These are phyloP conservation scores for Hyposoter dolosus DNA, from an alignment of 2,888 invertebrate genomes.

Conservation along the genomic window DNA sequence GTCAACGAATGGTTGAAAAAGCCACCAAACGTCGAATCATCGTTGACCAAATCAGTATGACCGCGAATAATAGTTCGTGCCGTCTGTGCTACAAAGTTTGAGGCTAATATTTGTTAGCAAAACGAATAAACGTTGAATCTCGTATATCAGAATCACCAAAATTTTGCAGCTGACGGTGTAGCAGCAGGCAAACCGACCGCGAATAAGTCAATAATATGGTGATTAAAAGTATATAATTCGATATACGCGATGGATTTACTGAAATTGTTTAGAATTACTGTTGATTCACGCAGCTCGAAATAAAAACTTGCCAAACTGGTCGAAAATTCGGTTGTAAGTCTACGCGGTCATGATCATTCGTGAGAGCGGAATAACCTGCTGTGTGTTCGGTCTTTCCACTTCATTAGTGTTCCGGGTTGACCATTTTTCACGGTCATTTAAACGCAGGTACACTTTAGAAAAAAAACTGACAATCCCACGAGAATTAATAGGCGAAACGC, in stretches of 20 bases:
- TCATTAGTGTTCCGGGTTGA: neutral
- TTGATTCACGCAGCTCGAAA: neutral
- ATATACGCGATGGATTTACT: neutral
- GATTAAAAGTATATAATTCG: neutral
- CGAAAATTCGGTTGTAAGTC: neutral
- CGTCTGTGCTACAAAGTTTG: neutral
- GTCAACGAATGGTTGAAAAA: too few species aligned
- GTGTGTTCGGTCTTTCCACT: neutral
- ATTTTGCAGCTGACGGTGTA: neutral
- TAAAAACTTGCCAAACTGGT: neutral
- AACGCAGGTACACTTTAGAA: neutral
- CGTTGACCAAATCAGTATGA: neutral
- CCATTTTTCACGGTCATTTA: neutral
- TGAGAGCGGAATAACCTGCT: neutral
- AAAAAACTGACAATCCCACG: neutral
- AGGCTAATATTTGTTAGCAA: neutral
- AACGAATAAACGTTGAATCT: too few species aligned
- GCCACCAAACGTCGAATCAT: neutral
- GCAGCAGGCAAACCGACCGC: neutral
- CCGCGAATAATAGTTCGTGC: neutral
- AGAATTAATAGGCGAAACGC: neutral
- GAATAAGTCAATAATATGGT: neutral
- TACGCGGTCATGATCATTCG: neutral
- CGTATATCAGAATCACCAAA: neutral
- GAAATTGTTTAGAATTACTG: neutral